Conservation (phyloP, 53 echinoderm and acorn worm genomes). For the Astropecten irregularis region DNA sequence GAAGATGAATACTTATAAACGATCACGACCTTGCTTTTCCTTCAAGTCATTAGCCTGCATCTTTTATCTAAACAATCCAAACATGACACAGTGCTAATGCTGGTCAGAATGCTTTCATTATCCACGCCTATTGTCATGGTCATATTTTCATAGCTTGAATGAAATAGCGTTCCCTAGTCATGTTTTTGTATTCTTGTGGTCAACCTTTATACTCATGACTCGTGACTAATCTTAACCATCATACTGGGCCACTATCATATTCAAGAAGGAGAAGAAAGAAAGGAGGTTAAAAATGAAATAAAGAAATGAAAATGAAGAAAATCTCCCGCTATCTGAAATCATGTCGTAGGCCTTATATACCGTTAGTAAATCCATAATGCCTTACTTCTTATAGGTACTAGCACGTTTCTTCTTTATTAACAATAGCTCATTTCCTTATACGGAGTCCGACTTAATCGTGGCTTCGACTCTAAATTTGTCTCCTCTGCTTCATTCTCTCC, state of each 20-base stretch:
- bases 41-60: too few relatives aligned
- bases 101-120: conserved; percentile 1
- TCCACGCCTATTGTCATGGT: too few relatives aligned
- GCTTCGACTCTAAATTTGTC: neutral
- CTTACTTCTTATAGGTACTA: neutral
- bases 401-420: conserved; percentile 39
- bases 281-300: too few relatives aligned
- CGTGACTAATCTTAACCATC: conserved; percentile 29
- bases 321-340: too few relatives aligned
- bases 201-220: neutral
- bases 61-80: too few relatives aligned
- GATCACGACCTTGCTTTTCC: too few relatives aligned
- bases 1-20: too few relatives aligned
- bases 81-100: too few relatives aligned
- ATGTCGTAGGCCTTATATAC: too few relatives aligned
- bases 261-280: too few relatives aligned
- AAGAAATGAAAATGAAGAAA: too few relatives aligned
- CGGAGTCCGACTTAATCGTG: conserved; percentile 21
- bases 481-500: neutral
- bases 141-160: conserved; percentile 44
- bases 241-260: too few relatives aligned
- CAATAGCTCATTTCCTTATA: conserved; percentile 22
- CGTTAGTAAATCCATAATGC: conserved; percentile 10
- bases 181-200: conserved; percentile 16
- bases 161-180: conserved; percentile 4